Conservation (phyloP, 2,888 invertebrate genomes). For the Molanna angustata region DNA sequence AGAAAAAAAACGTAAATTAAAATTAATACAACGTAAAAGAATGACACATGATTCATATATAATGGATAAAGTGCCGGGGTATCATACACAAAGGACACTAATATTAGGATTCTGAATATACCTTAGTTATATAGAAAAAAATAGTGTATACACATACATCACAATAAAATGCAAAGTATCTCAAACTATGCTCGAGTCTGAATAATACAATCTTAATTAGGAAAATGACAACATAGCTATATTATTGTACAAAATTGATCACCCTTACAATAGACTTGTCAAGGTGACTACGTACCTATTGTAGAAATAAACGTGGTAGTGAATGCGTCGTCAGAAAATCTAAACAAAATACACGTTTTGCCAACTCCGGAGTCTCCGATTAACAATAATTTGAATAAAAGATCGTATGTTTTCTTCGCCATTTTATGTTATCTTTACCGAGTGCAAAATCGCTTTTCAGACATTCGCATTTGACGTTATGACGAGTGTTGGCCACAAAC, state of each 20-base stretch:
- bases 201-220: too few species aligned
- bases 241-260: too few species aligned
- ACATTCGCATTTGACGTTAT: slow-evolving; percentile 31
- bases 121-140: too few species aligned
- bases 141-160: too few species aligned
- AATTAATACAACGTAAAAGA: too few species aligned
- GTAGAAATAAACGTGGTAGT: slow-evolving; percentile 95
- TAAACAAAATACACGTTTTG: slow-evolving; percentile 90
- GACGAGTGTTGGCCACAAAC: slow-evolving; percentile 16
- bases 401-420: slow-evolving; percentile 95
- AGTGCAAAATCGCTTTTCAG: slow-evolving; percentile 18
- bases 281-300: slow-evolving; percentile 69
- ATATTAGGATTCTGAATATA: too few species aligned
- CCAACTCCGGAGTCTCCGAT: slow-evolving; percentile 95
- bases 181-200: too few species aligned
- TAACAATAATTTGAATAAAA: slow-evolving; percentile 85
- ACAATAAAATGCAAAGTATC: too few species aligned
- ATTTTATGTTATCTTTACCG: slow-evolving; percentile 45
- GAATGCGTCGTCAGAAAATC: slow-evolving; percentile 94
- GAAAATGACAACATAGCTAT: not conserved
- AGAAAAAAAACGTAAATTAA: too few species aligned
- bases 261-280: slow-evolving; percentile 25
- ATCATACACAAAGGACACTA: too few species aligned
- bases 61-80: too few species aligned
- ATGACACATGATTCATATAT: too few species aligned